Evolutionary conservation across 2,888 invertebrate species (phyloP).

Genomic region (Acheta domesticus): DNA sequence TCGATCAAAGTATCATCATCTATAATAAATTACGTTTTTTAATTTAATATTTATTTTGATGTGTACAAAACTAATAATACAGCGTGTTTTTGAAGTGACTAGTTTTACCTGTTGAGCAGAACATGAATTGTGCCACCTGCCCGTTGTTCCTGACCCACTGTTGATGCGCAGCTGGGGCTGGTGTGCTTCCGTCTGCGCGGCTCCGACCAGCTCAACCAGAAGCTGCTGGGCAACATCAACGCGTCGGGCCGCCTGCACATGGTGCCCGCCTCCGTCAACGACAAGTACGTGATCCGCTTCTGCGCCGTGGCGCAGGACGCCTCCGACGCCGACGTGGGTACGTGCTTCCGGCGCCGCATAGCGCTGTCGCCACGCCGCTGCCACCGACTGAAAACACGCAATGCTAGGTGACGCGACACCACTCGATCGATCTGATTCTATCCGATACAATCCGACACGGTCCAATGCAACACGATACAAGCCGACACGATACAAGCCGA

Average conservation of each 20-base stretch:
- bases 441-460: not conserved
- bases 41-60: no score
- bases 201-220: slow-evolving; percentile 73
- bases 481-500: no score
- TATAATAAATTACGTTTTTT: no score
- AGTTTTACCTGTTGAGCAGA: no score
- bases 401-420: no score
- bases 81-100: no score
- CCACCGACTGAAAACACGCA: not conserved
- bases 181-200: slow-evolving; percentile 89
- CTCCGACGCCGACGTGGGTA: slow-evolving; percentile 76
- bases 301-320: slow-evolving; percentile 91
- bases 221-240: slow-evolving; percentile 85
- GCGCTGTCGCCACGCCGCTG: not conserved
- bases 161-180: slow-evolving; percentile 66
- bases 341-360: slow-evolving; percentile 37
- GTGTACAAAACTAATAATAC: no score
- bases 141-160: not conserved
- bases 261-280: slow-evolving; percentile 90
- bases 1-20: no score
- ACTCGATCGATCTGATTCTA: not conserved
- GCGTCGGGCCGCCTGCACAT: slow-evolving; percentile 94
- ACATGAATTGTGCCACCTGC: no score
- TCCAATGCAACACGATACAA: no score
- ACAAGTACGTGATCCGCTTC: slow-evolving; percentile 88